phyloP scores from a whole-genome alignment of 1,140 invertebrate species.

The Sarcophaga peregrina region DNA sequence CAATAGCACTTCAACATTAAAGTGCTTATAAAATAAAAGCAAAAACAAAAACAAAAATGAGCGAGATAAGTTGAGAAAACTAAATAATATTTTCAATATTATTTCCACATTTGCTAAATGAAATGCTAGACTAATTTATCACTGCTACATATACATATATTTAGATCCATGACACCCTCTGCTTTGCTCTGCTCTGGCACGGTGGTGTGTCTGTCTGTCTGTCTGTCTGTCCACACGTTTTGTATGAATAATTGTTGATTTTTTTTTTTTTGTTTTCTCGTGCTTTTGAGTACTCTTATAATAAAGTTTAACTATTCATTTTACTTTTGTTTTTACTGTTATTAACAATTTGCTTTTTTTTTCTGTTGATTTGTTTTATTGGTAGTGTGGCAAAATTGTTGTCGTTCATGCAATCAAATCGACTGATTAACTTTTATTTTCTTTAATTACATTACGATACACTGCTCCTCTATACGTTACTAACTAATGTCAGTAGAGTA shows the following conservation, averaged over 20 bases:
- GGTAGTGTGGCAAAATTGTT: constrained; percentile 36
- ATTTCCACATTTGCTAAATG: neutral
- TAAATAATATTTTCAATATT: no score
- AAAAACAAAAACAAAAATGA: no score
- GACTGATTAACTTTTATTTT: constrained; percentile 38
- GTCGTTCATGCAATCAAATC: constrained; percentile 32
- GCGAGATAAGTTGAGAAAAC: no score
- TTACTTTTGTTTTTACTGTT: neutral
- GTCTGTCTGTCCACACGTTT: no score
- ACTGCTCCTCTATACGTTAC: neutral
- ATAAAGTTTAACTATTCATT: neutral
- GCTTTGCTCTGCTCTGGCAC: neutral
- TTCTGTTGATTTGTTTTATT: neutral
- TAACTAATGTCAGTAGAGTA: no score
- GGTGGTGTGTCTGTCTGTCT: no score
- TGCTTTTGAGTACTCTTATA: neutral
- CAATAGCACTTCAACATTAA: neutral
- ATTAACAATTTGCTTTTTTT: neutral
- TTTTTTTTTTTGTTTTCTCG: neutral
- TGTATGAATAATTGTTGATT: neutral
- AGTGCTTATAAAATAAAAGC: no score
- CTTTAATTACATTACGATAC: constrained; percentile 7
- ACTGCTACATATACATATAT: neutral
- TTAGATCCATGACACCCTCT: neutral
- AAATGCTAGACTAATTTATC: constrained; percentile 3